phyloP scores from a whole-genome alignment of 2,888 invertebrate genomes.

The Drosophila atroscutellata region DNA sequence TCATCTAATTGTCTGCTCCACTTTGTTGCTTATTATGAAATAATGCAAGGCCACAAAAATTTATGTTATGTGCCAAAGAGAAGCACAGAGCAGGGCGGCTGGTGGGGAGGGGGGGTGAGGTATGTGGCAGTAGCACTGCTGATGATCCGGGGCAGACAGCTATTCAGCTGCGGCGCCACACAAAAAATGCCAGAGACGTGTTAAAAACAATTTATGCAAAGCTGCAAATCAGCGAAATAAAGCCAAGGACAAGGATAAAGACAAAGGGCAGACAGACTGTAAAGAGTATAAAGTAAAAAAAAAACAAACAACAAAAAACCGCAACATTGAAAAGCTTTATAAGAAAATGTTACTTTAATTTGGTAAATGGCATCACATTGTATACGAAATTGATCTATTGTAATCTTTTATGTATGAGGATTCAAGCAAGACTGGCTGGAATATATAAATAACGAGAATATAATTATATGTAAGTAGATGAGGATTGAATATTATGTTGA shows the following conservation, averaged over 20 bases:
- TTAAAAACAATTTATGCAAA: slow-evolving; percentile 66
- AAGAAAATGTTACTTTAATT: not conserved
- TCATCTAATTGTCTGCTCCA: slow-evolving; percentile 66
- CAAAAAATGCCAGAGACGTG: slow-evolving; percentile 55
- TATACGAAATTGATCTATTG: not conserved
- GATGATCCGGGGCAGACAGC: slow-evolving; percentile 29
- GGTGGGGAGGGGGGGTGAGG: too few species aligned
- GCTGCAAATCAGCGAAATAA: slow-evolving; percentile 48
- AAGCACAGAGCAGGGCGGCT: not conserved
- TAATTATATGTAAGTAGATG: not conserved
- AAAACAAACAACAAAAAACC: not conserved
- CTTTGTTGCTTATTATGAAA: slow-evolving; percentile 65
- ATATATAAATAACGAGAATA: not conserved
- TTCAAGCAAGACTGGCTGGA: not conserved
- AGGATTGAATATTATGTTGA: not conserved
- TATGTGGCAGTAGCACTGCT: not conserved
- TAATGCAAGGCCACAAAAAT: slow-evolving; percentile 68
- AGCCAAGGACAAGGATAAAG: slow-evolving; percentile 23
- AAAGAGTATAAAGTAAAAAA: not conserved
- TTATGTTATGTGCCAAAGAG: slow-evolving; percentile 37
- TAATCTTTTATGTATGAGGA: not conserved
- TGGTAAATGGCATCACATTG: not conserved
- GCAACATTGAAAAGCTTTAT: not conserved
- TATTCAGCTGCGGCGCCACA: slow-evolving; percentile 25
- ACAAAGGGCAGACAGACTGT: not conserved